Evolutionary conservation across 2,797 vertebrate genomes (phyloP), one percentile per base, ranked within the genome.

Genomic region (Neomorphus geoffroyi): DNA sequence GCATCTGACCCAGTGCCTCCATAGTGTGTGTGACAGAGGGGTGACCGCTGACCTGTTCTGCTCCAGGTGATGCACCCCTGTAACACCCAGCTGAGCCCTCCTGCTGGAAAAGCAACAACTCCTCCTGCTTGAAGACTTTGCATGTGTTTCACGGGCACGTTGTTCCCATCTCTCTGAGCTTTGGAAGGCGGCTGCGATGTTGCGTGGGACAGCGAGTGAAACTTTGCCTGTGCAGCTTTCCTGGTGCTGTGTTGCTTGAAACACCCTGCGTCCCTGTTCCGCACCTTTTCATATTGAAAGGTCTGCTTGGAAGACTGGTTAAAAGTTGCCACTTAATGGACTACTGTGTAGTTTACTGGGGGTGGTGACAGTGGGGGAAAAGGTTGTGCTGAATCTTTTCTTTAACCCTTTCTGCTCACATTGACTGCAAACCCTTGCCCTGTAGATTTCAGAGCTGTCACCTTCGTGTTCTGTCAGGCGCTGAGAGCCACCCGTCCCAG

Each of bases 241-340:
- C 72, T 30, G 66, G 19, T 37, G 51, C 73, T 4, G 7, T 28
- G 13, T 45, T n/a, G n/a, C n/a, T n/a, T n/a, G n/a, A n/a, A n/a
- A n/a, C n/a, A n/a, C n/a, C n/a, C 6, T n/a, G 1, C 16, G 32
- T 21, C 80, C 26, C n/a, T 43, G 50, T 56, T 90, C 62, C 77
- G 91, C 71, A 62, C 85, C 82, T 96, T 89, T 82, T 75, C 93
- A 32, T 8, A 18, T 5, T 26, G 64, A 90, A 82, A 84, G 64
- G 26, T 82, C 91, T 24, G 77, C 79, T 66, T 53, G 70, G 96
- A 77, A 80, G n/a, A 28, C 69, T 56, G 56, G 69, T 69, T 67
- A 23, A 33, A 62, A 71, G 57, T 75, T 41, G 8, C 91, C 22
- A 9, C 12, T 53, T 51, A 7, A 28, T 7, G 70, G 90, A 61